Conservation (phyloP, 2,888 invertebrate genomes). For the Erebia epiphron region DNA sequence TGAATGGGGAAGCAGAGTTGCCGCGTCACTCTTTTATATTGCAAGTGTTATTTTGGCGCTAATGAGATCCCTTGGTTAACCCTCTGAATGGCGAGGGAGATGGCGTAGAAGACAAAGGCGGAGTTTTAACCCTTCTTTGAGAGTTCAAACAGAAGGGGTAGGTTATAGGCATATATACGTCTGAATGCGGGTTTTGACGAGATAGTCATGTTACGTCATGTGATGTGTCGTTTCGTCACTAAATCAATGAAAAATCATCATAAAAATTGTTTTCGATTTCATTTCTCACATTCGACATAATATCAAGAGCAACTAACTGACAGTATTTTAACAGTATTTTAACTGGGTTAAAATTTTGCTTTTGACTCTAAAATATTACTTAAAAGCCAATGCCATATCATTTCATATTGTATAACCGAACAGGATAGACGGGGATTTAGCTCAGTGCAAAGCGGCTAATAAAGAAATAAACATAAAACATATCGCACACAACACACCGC, state of each 20-base stretch:
- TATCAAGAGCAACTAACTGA: too few species aligned
- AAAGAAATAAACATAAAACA: slow-evolving; percentile 7
- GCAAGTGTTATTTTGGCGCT: slow-evolving; percentile 70
- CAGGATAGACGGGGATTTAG: not conserved
- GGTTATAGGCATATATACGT: not conserved
- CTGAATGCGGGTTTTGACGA: not conserved
- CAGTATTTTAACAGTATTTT: too few species aligned
- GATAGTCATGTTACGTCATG: not conserved
- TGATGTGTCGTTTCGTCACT: too few species aligned
- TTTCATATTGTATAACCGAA: not conserved
- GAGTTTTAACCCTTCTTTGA: slow-evolving; percentile 21
- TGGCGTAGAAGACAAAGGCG: slow-evolving; percentile 24
- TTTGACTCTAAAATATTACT: not conserved
- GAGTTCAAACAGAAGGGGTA: slow-evolving; percentile 11
- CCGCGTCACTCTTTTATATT: slow-evolving; percentile 78
- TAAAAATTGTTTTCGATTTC: too few species aligned
- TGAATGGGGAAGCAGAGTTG: slow-evolving; percentile 39
- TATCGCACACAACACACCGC: slow-evolving; percentile 6
- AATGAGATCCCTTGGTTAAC: slow-evolving; percentile 63
- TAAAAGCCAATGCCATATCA: not conserved
- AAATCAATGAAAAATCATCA: too few species aligned
- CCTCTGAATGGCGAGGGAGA: slow-evolving; percentile 35
- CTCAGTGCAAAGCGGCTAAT: not conserved
- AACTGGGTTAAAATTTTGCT: too few species aligned
- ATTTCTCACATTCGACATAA: too few species aligned